Percentiles rank a stretch among this genome's conserved stretches.
These are phyloP conservation scores for Agelastica alni DNA, from an alignment of 2,888 invertebrate genomes.

Conservation along the genomic window DNA sequence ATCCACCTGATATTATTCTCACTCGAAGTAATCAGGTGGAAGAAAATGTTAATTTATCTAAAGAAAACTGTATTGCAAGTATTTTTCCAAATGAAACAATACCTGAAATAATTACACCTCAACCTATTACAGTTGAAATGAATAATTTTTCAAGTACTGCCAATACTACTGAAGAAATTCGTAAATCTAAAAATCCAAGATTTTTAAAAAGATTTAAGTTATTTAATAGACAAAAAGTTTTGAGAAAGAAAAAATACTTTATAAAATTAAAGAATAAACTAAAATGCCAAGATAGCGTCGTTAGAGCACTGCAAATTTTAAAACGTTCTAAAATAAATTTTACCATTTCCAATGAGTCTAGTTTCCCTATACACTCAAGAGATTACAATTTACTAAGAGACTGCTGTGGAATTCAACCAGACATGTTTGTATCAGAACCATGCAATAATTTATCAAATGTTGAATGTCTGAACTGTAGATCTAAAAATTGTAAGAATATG, in stretches of 20 bases:
- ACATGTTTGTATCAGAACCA: neutral
- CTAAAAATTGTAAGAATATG: conserved; percentile 26
- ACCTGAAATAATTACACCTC: neutral
- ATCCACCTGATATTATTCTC: too few relatives aligned
- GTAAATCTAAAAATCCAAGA: neutral
- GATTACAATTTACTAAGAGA: conserved; percentile 12
- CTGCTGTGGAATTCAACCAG: neutral
- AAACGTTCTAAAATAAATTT: conserved; percentile 42
- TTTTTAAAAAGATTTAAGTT: neutral
- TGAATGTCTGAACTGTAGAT: conserved; percentile 29
- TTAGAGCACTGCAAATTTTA: conserved; percentile 37
- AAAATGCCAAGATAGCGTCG: conserved; percentile 27
- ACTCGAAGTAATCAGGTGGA: neutral
- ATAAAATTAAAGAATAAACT: neutral
- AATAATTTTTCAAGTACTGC: neutral
- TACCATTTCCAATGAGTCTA: conserved; percentile 39
- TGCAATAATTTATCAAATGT: neutral
- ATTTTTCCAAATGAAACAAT: neutral
- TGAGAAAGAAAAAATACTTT: conserved; percentile 11
- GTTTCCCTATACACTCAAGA: conserved; percentile 11
- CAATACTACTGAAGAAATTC: neutral
- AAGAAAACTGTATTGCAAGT: neutral
- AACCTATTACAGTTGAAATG: neutral
- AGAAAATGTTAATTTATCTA: neutral
- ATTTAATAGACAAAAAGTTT: conserved; percentile 9